Base-by-base conservation (phyloP, 2,113 vertebrate genomes). In the Psophia crepitans region DNA sequence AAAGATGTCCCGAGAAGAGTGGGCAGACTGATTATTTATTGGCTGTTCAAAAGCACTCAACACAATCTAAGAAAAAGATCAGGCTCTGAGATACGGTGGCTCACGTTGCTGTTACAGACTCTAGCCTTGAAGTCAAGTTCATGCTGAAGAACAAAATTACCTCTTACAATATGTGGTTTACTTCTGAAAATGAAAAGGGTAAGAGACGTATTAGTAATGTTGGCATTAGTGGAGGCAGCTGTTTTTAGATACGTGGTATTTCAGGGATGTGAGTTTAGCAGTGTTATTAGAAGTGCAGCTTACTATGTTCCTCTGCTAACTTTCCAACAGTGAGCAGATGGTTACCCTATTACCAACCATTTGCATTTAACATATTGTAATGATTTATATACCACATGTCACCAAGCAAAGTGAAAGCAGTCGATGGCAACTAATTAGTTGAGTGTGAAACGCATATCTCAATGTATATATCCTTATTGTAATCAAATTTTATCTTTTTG, bases 321-420 rank as follows among this genome's bases (percentile, higher is more conserved):
- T 98, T 98, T 95, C 96, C 92, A 94, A 95, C 93, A 87, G 60
- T 11, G 97, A 98, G 96, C 98, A 98, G 98, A 98, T 98, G 98
- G 98, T 90, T 97, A 96, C 95, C 94, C 97, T 98, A 98, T 98
- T 98, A 98, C 97, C 97, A 98, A 84, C 96, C 96, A 98, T 98
- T 98, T 98, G 97, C 97, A 98, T 98, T 98, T 97, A 98, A 97
- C 97, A 98, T 98, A 98, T 97, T 98, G 97, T 97, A 96, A 95
- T 98, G 97, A 98, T 98, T 98, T 98, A 98, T 98, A 96, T 96
- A 96, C 96, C 98, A 97, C 98, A 98, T 97, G 98, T 94, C 97
- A 94, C 93, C 0, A 4, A 98, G 96, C 95, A 97, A 97, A 97
- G 97, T 90, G 95, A 96, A 98, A 97, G 87, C 97, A 97, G 93